Evolutionary conservation across 1,140 invertebrate species (phyloP).

Genomic region (Lepidurus couesii): DNA sequence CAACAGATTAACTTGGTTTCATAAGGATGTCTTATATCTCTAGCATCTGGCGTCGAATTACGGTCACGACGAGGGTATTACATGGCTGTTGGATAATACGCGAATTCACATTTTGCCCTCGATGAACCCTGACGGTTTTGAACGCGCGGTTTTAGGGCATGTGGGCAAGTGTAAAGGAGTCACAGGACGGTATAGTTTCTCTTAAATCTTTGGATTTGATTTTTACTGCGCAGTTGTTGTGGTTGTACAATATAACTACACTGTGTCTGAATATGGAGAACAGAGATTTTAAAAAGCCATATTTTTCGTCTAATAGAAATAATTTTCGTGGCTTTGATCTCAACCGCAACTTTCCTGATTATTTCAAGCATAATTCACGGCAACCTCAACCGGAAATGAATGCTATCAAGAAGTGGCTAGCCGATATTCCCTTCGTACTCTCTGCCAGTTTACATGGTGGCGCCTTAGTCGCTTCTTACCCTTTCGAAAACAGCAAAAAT

Average conservation of each 20-base stretch:
- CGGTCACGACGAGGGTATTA: conserved; percentile 37
- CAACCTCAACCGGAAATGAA: conserved; percentile 84
- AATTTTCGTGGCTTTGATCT: conserved; percentile 82
- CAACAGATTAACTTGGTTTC: neutral
- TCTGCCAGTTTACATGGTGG: conserved; percentile 88
- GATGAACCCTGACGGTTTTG: conserved; percentile 49
- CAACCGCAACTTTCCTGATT: conserved; percentile 89
- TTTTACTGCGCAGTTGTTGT: neutral
- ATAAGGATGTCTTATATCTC: neutral
- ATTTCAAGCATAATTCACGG: conserved; percentile 79
- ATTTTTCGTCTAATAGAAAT: conserved; percentile 50
- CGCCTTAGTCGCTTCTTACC: conserved; percentile 85
- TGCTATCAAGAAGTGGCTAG: conserved; percentile 89
- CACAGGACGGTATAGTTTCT: conserved; percentile 30
- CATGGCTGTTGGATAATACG: conserved; percentile 44
- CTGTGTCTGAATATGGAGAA: neutral
- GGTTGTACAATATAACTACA: neutral
- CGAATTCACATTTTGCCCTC: conserved; percentile 51
- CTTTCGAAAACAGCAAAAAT: conserved; percentile 85
- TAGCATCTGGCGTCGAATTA: conserved; percentile 45
- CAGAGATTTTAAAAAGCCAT: neutral
- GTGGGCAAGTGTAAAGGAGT: conserved; percentile 42
- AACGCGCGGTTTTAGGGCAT: conserved; percentile 38
- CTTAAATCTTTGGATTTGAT: neutral
- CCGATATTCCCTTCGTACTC: conserved; percentile 83